These are phyloP conservation scores for Cottus gobio DNA, from an alignment of 2,113 vertebrate species.

Conservation along the genomic window DNA sequence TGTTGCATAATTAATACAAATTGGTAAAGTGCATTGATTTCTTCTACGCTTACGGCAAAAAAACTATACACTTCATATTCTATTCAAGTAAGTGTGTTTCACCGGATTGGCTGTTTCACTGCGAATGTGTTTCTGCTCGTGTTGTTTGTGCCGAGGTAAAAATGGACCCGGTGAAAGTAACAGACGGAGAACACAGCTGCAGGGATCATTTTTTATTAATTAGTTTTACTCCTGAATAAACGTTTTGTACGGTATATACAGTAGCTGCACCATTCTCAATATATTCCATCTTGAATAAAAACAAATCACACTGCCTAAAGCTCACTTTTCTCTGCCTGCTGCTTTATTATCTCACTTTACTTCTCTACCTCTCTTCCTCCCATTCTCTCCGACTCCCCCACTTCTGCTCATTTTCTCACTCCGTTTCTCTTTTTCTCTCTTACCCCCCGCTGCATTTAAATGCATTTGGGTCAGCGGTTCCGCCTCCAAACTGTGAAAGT, in stretches of 20 bases:
- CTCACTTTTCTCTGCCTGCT: constrained; percentile 60
- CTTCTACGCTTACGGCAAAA: not conserved
- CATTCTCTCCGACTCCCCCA: constrained; percentile 49
- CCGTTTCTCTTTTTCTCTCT: constrained; percentile 46
- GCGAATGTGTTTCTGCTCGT: constrained; percentile 29
- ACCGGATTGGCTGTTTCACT: not conserved
- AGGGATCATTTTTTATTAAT: constrained; percentile 64
- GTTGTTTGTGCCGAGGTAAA: constrained; percentile 27
- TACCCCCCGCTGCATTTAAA: constrained; percentile 72
- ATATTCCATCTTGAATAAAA: constrained; percentile 64
- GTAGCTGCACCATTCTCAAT: constrained; percentile 47
- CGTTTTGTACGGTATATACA: constrained; percentile 29
- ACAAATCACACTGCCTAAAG: constrained; percentile 70
- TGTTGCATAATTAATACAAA: constrained; percentile 5
- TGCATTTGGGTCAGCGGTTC: constrained; percentile 82
- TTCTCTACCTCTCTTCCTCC: constrained; percentile 40
- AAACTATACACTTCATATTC: not conserved
- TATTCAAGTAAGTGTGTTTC: not conserved
- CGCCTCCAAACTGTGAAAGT: constrained; percentile 70
- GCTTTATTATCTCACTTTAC: constrained; percentile 68
- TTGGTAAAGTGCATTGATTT: not conserved
- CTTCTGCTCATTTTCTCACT: constrained; percentile 46
- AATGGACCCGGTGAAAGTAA: constrained; percentile 38
- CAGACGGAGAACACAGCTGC: constrained; percentile 29
- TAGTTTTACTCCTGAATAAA: constrained; percentile 48